These are phyloP conservation scores for Brachionus rotundiformis DNA, from an alignment of 1,140 invertebrate genomes.

Conservation along the genomic window DNA sequence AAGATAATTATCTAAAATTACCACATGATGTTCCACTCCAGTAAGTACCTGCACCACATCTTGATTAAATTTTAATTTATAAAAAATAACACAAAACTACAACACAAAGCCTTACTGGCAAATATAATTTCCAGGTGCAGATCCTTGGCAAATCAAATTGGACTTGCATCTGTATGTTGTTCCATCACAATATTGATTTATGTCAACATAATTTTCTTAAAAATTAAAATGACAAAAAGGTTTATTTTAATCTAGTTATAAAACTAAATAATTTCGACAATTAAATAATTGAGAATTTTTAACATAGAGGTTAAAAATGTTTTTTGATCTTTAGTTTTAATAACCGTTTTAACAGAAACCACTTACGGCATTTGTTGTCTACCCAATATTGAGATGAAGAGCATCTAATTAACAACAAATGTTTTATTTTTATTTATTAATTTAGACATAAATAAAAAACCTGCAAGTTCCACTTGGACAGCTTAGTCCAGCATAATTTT, in stretches of 20 bases:
- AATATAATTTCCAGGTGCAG: background rate
- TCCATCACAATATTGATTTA: conserved; percentile 37
- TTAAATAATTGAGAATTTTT: too few species aligned
- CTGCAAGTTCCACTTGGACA: background rate
- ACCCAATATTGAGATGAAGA: background rate
- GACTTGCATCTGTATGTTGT: conserved; percentile 3
- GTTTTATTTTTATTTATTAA: background rate
- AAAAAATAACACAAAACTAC: background rate
- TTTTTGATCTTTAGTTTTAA: too few species aligned
- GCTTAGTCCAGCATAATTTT: conserved; percentile 25
- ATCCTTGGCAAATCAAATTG: background rate
- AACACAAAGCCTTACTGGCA: conserved; percentile 7
- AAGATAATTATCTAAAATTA: background rate
- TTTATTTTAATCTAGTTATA: too few species aligned
- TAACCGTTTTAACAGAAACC: too few species aligned
- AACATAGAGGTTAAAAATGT: too few species aligned
- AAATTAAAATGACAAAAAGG: too few species aligned
- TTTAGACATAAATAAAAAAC: background rate
- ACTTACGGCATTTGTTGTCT: conserved; percentile 25
- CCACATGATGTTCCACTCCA: conserved; percentile 44
- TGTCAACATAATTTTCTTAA: conserved; percentile 35
- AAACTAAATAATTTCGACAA: too few species aligned
- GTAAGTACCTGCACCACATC: background rate
- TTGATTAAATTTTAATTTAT: background rate
- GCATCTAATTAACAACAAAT: background rate